Percentiles rank a stretch among this genome's conserved stretches.
These are phyloP conservation scores for Metopia argyrocephala DNA, from an alignment of 2,888 invertebrate genomes.

Conservation along the genomic window DNA sequence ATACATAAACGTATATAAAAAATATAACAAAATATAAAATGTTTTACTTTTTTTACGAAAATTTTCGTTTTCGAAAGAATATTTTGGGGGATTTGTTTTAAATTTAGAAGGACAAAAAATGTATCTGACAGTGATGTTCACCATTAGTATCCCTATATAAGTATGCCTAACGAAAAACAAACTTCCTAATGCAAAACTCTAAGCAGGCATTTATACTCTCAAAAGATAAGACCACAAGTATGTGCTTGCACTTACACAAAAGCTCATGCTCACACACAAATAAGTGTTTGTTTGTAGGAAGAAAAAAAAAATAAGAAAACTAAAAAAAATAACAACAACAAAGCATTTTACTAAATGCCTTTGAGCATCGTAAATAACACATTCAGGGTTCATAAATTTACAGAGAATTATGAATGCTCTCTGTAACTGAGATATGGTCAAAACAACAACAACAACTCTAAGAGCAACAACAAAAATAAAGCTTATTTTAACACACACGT, in stretches of 20 bases:
- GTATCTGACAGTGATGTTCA: too few species aligned
- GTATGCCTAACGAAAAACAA: background rate
- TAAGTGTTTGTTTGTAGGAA: background rate
- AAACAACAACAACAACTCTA: slow-evolving; percentile 41
- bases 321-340: slow-evolving; percentile 37
- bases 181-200: too few species aligned
- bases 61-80: too few species aligned
- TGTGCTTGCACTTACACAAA: background rate
- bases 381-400: slow-evolving; percentile 76
- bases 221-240: slow-evolving; percentile 11
- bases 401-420: slow-evolving; percentile 74
- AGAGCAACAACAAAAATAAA: slow-evolving; percentile 32
- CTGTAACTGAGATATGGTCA: slow-evolving; percentile 63
- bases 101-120: too few species aligned
- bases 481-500: slow-evolving; percentile 10
- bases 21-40: too few species aligned
- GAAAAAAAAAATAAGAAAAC: background rate
- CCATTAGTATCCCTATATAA: too few species aligned
- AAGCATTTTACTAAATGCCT: slow-evolving; percentile 70
- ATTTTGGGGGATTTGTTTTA: too few species aligned
- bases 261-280: background rate
- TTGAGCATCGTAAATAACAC: slow-evolving; percentile 75
- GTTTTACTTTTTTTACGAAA: too few species aligned
- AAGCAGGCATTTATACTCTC: background rate
- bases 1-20: too few species aligned